Percentiles rank a stretch among this genome's conserved stretches.
Evolutionary conservation across 1,140 invertebrate species (phyloP).

Genomic region (Scaptomyza pallida): DNA sequence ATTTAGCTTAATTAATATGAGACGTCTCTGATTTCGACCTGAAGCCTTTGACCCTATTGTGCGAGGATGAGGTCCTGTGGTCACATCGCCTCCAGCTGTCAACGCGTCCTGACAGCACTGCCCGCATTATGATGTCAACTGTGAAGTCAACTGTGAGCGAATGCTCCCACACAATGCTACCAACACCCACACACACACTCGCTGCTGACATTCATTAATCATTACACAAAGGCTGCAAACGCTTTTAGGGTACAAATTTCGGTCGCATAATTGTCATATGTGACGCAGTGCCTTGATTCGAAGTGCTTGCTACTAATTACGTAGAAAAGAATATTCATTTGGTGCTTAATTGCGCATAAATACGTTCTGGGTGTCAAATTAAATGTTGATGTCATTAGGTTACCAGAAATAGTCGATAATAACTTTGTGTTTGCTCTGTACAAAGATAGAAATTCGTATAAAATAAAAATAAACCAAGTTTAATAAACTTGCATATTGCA

Average conservation of each 20-base stretch:
- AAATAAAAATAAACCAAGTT: background rate
- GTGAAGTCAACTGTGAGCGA: slow-evolving; percentile 58
- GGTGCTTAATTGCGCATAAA: slow-evolving; percentile 72
- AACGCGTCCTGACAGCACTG: slow-evolving; percentile 61
- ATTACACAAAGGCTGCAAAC: slow-evolving; percentile 57
- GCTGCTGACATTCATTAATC: slow-evolving; percentile 67
- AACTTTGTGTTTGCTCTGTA: background rate
- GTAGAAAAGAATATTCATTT: slow-evolving; percentile 65
- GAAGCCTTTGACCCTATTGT: slow-evolving; percentile 40
- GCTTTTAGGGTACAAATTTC: slow-evolving; percentile 54
- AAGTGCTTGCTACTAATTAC: slow-evolving; percentile 25
- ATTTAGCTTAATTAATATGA: slow-evolving; percentile 48
- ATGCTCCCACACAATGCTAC: slow-evolving; percentile 6
- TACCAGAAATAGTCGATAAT: background rate
- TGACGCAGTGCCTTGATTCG: slow-evolving; percentile 26
- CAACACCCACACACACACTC: slow-evolving; percentile 7
- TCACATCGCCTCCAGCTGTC: slow-evolving; percentile 47
- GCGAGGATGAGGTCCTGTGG: background rate
- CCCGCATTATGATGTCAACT: slow-evolving; percentile 76
- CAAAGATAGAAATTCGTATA: background rate
- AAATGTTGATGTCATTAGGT: slow-evolving; percentile 7
- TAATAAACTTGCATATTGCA: background rate
- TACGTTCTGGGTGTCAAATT: slow-evolving; percentile 40
- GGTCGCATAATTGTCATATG: slow-evolving; percentile 68
- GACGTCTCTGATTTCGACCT: slow-evolving; percentile 13